These are phyloP conservation scores for Sebastes cheni DNA, from an alignment of 2,797 vertebrate genomes.

Conservation along the genomic window DNA sequence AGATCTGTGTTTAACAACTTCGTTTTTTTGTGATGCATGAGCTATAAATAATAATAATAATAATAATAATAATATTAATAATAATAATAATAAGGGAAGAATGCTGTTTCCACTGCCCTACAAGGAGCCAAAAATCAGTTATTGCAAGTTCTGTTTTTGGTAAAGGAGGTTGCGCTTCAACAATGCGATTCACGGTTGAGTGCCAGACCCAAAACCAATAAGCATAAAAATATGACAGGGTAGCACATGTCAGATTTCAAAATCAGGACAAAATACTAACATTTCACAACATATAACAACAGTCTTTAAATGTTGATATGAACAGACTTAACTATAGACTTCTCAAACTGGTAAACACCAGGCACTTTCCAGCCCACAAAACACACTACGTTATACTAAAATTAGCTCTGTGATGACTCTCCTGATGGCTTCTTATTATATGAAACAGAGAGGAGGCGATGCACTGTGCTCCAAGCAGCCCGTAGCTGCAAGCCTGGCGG, in stretches of 20 bases:
- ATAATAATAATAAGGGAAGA: not conserved
- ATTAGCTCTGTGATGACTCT: conserved; percentile 23
- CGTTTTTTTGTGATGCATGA: not conserved
- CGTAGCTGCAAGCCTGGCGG: conserved; percentile 5
- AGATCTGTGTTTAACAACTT: not conserved
- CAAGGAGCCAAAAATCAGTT: too few species aligned
- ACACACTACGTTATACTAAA: conserved; percentile 14
- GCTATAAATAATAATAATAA: not conserved
- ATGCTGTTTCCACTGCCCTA: too few species aligned
- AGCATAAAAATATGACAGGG: too few species aligned
- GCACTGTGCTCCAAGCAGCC: not conserved
- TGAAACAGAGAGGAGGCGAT: conserved; percentile 17
- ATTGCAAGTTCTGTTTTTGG: too few species aligned
- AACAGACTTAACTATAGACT: not conserved
- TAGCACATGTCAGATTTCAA: too few species aligned
- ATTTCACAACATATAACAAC: not conserved
- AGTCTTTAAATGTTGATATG: not conserved
- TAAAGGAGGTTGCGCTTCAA: too few species aligned
- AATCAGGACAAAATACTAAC: too few species aligned
- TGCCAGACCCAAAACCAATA: too few species aligned
- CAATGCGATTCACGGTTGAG: too few species aligned
- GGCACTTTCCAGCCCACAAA: conserved; percentile 8
- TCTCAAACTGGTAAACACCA: not conserved
- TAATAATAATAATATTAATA: not conserved
- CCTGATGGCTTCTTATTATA: conserved; percentile 19